phyloP scores from a whole-genome alignment of 2,888 invertebrate species.

The Coleophora deauratella region DNA sequence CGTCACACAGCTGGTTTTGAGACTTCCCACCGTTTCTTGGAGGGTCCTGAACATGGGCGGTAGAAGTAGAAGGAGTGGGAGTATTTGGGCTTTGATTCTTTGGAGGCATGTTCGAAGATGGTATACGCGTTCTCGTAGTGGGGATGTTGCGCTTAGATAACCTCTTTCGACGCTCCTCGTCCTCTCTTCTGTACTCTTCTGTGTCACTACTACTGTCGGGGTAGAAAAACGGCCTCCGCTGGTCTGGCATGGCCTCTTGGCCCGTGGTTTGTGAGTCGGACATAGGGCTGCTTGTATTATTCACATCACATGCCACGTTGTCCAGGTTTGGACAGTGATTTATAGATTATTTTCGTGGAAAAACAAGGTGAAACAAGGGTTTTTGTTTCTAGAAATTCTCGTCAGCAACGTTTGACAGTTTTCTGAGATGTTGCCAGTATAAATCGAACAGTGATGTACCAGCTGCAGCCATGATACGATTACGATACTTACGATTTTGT shows the following conservation, averaged over 20 bases:
- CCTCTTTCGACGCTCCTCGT: constrained; percentile 79
- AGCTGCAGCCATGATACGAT: too few relatives aligned
- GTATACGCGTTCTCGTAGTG: constrained; percentile 36
- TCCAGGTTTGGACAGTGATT: constrained; percentile 21
- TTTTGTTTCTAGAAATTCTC: constrained; percentile 10
- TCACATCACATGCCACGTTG: constrained; percentile 52
- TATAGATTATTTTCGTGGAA: constrained; percentile 19
- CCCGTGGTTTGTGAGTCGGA: constrained; percentile 54
- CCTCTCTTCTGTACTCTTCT: constrained; percentile 82
- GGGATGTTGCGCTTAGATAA: constrained; percentile 58
- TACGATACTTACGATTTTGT: too few relatives aligned
- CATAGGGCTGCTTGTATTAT: constrained; percentile 41
- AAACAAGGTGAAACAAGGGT: constrained; percentile 7
- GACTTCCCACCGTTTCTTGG: constrained; percentile 42
- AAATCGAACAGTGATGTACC: too few relatives aligned
- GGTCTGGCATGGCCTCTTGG: constrained; percentile 55
- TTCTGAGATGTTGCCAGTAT: constrained; percentile 1
- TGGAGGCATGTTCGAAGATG: constrained; percentile 44
- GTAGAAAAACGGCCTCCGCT: constrained; percentile 58
- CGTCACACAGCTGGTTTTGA: constrained; percentile 70
- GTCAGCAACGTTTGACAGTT: constrained; percentile 13
- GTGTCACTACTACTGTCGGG: constrained; percentile 88
- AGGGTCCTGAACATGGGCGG: constrained; percentile 45
- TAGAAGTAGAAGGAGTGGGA: constrained; percentile 55
- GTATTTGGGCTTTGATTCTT: constrained; percentile 47